A percentile compares a stretch with the other conserved stretches of the same genome.
Conservation (phyloP, 2,113 vertebrate species). For the Spea multiplicata region DNA sequence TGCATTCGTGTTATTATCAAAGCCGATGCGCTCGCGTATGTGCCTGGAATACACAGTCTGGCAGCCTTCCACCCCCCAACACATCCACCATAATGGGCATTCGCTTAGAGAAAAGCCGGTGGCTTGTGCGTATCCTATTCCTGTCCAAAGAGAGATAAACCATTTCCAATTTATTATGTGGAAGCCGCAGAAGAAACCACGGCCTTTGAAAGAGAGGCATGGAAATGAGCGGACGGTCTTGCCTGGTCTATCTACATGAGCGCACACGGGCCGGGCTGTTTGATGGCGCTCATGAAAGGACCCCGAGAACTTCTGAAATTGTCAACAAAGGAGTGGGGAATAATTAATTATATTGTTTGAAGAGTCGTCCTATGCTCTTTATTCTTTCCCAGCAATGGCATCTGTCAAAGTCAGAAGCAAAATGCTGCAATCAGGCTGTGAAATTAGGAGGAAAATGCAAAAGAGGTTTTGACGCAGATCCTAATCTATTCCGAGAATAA, state of each 20-base stretch:
- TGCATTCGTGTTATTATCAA: slow-evolving; percentile 23
- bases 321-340: slow-evolving; percentile 26
- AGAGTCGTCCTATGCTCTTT: slow-evolving; percentile 25
- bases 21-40: background rate
- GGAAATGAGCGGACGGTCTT: slow-evolving; percentile 28
- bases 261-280: slow-evolving; percentile 27
- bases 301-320: slow-evolving; percentile 33
- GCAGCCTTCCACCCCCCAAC: background rate
- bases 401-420: slow-evolving; percentile 37
- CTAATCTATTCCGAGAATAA: slow-evolving; percentile 21
- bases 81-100: slow-evolving; percentile 1
- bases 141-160: slow-evolving; percentile 42
- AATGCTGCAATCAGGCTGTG: slow-evolving; percentile 35
- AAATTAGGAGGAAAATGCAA: slow-evolving; percentile 35
- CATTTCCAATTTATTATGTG: slow-evolving; percentile 36
- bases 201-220: slow-evolving; percentile 29
- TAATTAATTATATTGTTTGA: slow-evolving; percentile 47
- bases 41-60: slow-evolving; percentile 19
- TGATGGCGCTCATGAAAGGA: slow-evolving; percentile 40
- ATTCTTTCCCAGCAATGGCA: slow-evolving; percentile 30
- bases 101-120: background rate
- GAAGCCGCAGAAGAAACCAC: background rate
- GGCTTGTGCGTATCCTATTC: background rate
- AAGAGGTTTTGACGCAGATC: slow-evolving; percentile 34
- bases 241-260: slow-evolving; percentile 25